Evolutionary conservation across 2,888 invertebrate genomes (phyloP), one percentile per base, ranked within the genome.

Genomic region (Cyrtodaria siliqua): DNA sequence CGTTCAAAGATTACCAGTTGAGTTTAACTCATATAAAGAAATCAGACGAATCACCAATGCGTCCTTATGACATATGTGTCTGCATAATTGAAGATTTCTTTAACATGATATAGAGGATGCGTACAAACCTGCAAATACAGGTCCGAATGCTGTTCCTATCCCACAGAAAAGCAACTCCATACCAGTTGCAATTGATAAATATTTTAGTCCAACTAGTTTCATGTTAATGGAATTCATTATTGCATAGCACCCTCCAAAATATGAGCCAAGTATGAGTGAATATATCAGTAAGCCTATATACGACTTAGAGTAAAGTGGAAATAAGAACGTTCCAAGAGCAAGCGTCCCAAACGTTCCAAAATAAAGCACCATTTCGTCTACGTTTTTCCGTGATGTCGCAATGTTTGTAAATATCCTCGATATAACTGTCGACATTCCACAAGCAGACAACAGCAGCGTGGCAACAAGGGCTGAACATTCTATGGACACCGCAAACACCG

Each of bases 221-320:
- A 81, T 59, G 50, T 74, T 81, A 8, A 85, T 82, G 8, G 73
- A 66, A 56, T 83, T 85, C 63, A 85, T 73, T 16, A 85, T 69
- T 20, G 81, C 77, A 68, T 79, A 84, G 55, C 82, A 82, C 23
- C 79, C 74, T 1, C 82, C 81, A 47, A 79, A 82, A 63, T 85
- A 85, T n/a, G 70, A 56, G 6, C 83, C 85, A 38, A 85, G 56
- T 24, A 75, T 16, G 20, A 79, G 49, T 9, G 82, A 70, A 64
- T 71, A 85, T 18, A 81, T 53, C 12, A 81, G 52, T 23, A 84
- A 73, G 29, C 83, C 85, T 6, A 53, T 53, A 38, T 68, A 82
- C 1, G 71, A 64, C 50, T 70, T 44, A 3, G 78, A 73, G 27
- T 80, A 82, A 16, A 84, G 49, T 1, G 85, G 85, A 40, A 82